Conservation (phyloP, 2,113 vertebrate species). For the zebrafish (Danio rerio) region DNA sequence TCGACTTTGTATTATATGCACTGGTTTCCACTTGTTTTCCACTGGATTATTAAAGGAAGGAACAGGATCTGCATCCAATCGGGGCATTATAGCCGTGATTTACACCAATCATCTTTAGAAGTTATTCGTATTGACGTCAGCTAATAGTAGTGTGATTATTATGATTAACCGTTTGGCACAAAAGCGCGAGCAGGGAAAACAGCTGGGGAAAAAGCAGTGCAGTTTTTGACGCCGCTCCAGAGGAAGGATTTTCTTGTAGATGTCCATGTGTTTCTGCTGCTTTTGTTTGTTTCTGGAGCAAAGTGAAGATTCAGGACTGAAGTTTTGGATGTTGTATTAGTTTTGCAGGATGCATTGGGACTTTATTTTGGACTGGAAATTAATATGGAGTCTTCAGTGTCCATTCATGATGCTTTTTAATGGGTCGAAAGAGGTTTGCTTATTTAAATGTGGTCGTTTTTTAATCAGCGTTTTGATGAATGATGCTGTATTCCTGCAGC, state of each 20-base stretch:
- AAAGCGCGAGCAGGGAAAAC: constrained; percentile 66
- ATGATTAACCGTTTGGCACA: constrained; percentile 67
- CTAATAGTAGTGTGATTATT: constrained; percentile 68
- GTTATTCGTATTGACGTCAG: constrained; percentile 71
- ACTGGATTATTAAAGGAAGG: constrained; percentile 41
- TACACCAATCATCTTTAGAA: constrained; percentile 62
- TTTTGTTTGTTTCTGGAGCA: too few relatives aligned
- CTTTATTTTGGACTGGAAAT: too few relatives aligned
- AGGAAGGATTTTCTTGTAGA: constrained; percentile 58
- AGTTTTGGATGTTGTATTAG: too few relatives aligned
- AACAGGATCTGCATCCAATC: constrained; percentile 60
- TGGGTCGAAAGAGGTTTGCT: too few relatives aligned
- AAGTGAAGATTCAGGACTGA: too few relatives aligned
- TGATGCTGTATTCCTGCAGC: too few relatives aligned
- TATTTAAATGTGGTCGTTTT: too few relatives aligned
- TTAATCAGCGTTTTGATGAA: too few relatives aligned
- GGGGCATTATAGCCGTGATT: constrained; percentile 66
- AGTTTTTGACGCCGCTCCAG: constrained; percentile 62
- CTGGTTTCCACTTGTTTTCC: constrained; percentile 38
- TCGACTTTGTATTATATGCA: constrained; percentile 31
- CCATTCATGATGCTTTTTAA: too few relatives aligned
- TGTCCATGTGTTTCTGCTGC: constrained; percentile 22
- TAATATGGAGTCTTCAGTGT: too few relatives aligned
- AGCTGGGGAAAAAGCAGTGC: constrained; percentile 58
- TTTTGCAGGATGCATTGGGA: too few relatives aligned